Evolutionary conservation across 2,888 invertebrate species (phyloP).

Genomic region (Chromoteleia sp.): DNA sequence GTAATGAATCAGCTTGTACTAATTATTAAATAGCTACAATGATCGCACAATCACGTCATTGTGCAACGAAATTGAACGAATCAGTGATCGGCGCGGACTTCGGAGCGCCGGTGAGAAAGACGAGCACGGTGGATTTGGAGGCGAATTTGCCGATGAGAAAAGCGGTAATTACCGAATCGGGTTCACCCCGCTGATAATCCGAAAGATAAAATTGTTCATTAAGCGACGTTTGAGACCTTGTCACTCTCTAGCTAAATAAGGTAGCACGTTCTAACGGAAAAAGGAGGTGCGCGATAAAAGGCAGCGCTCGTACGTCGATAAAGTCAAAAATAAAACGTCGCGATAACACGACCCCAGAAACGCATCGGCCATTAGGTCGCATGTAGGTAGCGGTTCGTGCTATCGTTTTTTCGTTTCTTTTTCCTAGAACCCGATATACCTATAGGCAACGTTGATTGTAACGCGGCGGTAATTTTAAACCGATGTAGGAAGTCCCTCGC

Average conservation of each 20-base stretch:
- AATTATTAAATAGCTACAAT: constrained; percentile 50
- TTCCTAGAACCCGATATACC: constrained; percentile 54
- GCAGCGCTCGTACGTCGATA: constrained; percentile 53
- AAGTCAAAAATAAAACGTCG: constrained; percentile 57
- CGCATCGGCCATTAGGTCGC: constrained; percentile 67
- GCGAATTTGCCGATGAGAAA: constrained; percentile 36
- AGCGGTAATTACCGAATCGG: constrained; percentile 33
- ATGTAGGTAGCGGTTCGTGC: constrained; percentile 71
- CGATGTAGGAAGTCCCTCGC: constrained; percentile 78
- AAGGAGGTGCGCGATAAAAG: constrained; percentile 58
- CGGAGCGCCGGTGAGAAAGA: not conserved
- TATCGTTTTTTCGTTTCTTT: constrained; percentile 51
- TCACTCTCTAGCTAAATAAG: constrained; percentile 65
- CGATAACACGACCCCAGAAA: constrained; percentile 72
- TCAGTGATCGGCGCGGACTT: no score
- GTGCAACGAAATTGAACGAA: no score
- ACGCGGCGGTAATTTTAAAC: constrained; percentile 76
- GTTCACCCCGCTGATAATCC: constrained; percentile 27
- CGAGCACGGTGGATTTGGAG: not conserved
- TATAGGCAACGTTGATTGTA: constrained; percentile 77
- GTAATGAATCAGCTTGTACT: constrained; percentile 57
- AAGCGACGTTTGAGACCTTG: constrained; percentile 48
- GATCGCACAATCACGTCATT: not conserved
- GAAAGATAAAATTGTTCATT: constrained; percentile 62
- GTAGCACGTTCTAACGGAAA: constrained; percentile 44